Base-by-base conservation (phyloP, 2,113 vertebrate genomes). In the Hoplias malabaricus region DNA sequence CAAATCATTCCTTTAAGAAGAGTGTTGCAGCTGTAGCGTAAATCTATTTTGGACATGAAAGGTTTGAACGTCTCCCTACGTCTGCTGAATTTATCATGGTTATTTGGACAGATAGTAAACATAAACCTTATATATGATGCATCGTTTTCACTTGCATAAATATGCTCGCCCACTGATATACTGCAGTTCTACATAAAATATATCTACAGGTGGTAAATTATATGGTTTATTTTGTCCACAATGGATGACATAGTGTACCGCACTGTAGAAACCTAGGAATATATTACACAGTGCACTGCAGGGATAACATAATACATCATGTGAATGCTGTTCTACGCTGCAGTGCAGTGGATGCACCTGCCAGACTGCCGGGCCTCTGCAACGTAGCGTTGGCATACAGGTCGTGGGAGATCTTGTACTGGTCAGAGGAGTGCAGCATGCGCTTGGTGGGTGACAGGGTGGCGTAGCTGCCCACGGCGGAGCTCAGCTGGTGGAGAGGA, bases 391-490 rank as follows among this genome's bases (percentile, higher is more conserved):
- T 96, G 88, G 96, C 96, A 76, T 96, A 98, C 31, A 98, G 93
- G 88, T 98, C 96, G 84, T 98, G 96, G 79, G 96, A 96, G 82
- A 96, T 96, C 91, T 99, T 99, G 91, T 96, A 98, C 84, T 90
- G 93, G 78, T 98, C 96, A 5, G 92, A 89, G 72, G 93, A 89
- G 89, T 98, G 96, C 81, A 96, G 92, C 92, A 98, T 93, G 83
- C 97, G 94, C 88, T 99, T 99, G 87, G 94, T 96, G 80, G 97
- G 97, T 40, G 97, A 98, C 84, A 99, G 92, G 25, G 97, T 98
- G 86, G 97, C 96, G 82, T 99, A 99, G 90, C 93, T 96, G 86
- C 95, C 96, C 85, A 98, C 94, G 27, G 88, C 91, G 25, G 96
- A 94, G 93, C 95, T 96, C 83, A 97, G 92, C 92, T 97, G 95